Conservation (phyloP, 2,888 invertebrate genomes). For the Trimorus sp. region DNA sequence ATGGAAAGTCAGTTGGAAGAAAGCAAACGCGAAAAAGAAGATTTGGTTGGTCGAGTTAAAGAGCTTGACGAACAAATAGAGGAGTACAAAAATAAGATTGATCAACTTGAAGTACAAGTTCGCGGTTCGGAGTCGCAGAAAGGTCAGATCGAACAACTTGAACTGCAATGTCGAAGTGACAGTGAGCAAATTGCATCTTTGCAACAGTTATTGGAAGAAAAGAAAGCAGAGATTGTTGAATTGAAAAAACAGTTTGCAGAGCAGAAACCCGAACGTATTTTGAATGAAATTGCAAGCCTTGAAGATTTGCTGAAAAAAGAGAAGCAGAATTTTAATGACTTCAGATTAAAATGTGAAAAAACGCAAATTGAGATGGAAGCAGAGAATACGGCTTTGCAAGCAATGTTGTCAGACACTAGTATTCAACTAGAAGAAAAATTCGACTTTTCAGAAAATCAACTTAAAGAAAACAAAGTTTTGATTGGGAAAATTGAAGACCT, state of each 20-base stretch:
- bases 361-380: no score
- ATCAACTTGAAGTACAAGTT: slow-evolving; percentile 14
- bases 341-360: no score
- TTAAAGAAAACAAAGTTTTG: no score
- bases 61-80: slow-evolving; percentile 12
- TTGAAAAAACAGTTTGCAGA: not conserved
- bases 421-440: no score
- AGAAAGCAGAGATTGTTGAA: not conserved
- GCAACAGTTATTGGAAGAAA: not conserved
- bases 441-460: no score
- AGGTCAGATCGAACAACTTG: not conserved
- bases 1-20: slow-evolving; percentile 3
- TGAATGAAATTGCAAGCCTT: not conserved
- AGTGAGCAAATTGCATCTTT: no score
- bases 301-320: slow-evolving; percentile 18
- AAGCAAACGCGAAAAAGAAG: not conserved
- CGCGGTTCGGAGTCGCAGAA: slow-evolving; percentile 2
- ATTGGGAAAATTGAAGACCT: no score
- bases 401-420: no score
- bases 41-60: not conserved
- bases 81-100: slow-evolving; percentile 27
- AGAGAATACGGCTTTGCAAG: no score
- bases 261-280: not conserved
- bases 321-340: not conserved
- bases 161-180: not conserved